Conservation (phyloP, 2,888 invertebrate species). For the Campoplex capitator region DNA sequence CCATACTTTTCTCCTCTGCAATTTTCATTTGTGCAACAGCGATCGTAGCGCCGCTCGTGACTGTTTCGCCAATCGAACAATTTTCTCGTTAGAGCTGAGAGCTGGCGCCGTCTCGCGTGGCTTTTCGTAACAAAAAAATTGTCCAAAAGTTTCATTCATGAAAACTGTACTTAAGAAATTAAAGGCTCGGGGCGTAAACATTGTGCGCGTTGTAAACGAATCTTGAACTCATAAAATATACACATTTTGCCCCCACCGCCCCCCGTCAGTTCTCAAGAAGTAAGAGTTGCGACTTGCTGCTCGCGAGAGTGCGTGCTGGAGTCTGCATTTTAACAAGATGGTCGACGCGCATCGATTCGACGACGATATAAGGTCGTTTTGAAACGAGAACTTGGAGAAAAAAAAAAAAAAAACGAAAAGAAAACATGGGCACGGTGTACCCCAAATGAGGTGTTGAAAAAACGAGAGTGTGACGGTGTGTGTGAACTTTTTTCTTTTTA, state of each 20-base stretch:
- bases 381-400: conserved; percentile 30
- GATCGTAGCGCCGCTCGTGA: background rate
- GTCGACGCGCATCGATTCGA: conserved; percentile 77
- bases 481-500: conserved; percentile 11
- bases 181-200: background rate
- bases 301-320: conserved; percentile 56
- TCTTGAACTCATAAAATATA: background rate
- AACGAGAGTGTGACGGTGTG: conserved; percentile 24
- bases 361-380: conserved; percentile 60
- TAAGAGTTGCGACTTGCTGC: conserved; percentile 43
- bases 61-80: background rate
- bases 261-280: conserved; percentile 16
- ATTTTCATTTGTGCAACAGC: conserved; percentile 1
- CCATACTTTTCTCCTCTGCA: background rate
- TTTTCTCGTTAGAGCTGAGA: background rate
- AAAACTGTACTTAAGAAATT: background rate
- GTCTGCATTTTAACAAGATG: conserved; percentile 76
- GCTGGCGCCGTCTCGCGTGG: background rate
- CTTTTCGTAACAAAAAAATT: background rate
- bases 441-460: conserved; percentile 20
- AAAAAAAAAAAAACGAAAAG: conserved; percentile 32
- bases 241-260: background rate
- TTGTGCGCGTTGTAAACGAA: background rate
- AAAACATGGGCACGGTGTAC: conserved; percentile 29
- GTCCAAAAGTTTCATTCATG: background rate